phyloP scores from a whole-genome alignment of 2,797 vertebrate genomes.

The Clamator glandarius region DNA sequence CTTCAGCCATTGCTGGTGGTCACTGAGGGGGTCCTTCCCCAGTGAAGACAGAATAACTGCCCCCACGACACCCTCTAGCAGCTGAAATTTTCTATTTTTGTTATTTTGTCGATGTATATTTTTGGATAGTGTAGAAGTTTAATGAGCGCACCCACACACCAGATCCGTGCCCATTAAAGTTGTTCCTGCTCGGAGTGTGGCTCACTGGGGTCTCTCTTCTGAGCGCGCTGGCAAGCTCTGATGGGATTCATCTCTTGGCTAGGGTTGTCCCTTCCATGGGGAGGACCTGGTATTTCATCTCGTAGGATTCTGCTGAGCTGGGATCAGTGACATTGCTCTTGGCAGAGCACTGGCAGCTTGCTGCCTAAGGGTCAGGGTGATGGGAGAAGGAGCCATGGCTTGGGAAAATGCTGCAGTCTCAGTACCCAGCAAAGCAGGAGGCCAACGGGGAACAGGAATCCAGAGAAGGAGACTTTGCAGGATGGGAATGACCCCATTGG shows the following conservation, averaged over 20 bases:
- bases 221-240: rapidly evolving
- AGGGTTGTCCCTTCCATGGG: not conserved
- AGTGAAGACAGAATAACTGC: not conserved
- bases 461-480: rapidly evolving
- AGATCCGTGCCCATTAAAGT: slow-evolving; percentile 47
- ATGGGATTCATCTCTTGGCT: not conserved
- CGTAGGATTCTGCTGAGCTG: not conserved
- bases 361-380: not conserved
- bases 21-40: not conserved
- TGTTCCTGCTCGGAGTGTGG: not conserved
- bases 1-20: not conserved
- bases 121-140: not conserved
- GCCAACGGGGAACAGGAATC: not conserved
- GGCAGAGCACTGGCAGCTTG: not conserved
- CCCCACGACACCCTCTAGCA: not conserved
- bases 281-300: not conserved
- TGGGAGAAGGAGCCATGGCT: not conserved
- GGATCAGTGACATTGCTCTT: rapidly evolving
- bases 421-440: not conserved
- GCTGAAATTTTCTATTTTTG: slow-evolving; percentile 50
- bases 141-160: not conserved
- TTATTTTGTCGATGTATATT: slow-evolving; percentile 10
- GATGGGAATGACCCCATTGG: not conserved
- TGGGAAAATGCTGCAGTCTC: not conserved
- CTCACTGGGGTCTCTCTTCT: not conserved